phyloP scores from a whole-genome alignment of 2,113 vertebrate species.

The Chaetorhynchus papuensis region DNA sequence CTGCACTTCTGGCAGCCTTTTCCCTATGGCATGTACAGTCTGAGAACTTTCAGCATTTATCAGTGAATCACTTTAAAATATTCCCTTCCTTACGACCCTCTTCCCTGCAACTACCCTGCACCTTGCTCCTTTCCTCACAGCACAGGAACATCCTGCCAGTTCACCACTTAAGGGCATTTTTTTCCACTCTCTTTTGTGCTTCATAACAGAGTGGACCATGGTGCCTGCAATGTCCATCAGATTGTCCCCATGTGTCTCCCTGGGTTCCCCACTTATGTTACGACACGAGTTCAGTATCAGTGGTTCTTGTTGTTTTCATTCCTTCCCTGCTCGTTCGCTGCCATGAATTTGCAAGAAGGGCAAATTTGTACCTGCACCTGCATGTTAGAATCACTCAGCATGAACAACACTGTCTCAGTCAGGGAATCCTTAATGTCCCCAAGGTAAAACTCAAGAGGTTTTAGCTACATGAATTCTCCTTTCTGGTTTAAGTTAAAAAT shows the following conservation, averaged over 20 bases:
- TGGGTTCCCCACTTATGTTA: background rate
- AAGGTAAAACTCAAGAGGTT: background rate
- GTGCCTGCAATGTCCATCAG: background rate
- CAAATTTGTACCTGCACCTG: background rate
- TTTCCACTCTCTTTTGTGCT: background rate
- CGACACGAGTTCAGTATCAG: background rate
- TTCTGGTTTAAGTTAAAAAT: background rate
- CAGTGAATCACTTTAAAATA: background rate
- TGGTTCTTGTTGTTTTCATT: background rate
- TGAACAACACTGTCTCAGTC: background rate
- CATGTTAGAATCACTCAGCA: background rate
- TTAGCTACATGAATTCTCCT: background rate
- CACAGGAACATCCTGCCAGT: background rate
- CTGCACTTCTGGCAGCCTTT: background rate
- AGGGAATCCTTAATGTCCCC: background rate
- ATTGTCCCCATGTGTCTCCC: background rate
- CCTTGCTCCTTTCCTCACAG: background rate
- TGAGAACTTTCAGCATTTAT: background rate
- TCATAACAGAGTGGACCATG: rapidly evolving
- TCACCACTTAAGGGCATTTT: background rate
- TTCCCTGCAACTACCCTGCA: background rate
- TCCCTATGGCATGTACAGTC: background rate
- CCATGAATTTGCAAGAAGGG: background rate
- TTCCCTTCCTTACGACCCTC: background rate
- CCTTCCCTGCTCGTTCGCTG: background rate